phyloP scores from a whole-genome alignment of 2,888 invertebrate species.

The Leptothorax acervorum region DNA sequence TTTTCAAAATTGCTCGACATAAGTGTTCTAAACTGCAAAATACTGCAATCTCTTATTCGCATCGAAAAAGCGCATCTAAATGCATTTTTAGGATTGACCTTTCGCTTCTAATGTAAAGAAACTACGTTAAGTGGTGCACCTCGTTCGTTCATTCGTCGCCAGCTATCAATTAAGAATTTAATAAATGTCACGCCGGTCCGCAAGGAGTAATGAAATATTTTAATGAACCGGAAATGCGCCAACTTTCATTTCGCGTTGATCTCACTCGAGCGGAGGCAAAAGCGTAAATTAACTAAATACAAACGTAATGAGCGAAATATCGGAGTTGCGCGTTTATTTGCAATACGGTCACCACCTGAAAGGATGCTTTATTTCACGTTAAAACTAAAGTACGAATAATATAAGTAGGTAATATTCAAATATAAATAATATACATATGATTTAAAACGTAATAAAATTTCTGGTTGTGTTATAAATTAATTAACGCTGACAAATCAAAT shows the following conservation, averaged over 20 bases:
- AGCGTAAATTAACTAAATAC: conserved; percentile 45
- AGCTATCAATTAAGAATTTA: conserved; percentile 69
- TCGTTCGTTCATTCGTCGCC: conserved; percentile 29
- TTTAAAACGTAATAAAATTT: background rate
- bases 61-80: background rate
- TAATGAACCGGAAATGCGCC: conserved; percentile 51
- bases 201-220: conserved; percentile 58
- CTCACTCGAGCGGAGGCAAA: conserved; percentile 11
- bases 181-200: conserved; percentile 60
- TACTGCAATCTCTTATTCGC: background rate
- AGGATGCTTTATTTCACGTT: conserved; percentile 11
- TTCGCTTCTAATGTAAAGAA: conserved; percentile 49
- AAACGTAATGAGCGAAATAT: conserved; percentile 40
- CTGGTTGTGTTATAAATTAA: background rate
- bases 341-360: background rate
- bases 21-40: background rate
- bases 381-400: background rate
- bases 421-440: background rate
- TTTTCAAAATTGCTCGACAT: background rate
- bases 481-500: background rate
- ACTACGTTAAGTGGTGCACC: conserved; percentile 18
- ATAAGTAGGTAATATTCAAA: background rate
- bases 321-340: conserved; percentile 31
- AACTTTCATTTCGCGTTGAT: conserved; percentile 37
- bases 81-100: conserved; percentile 18